Conservation (phyloP, 2,113 vertebrate genomes). For the Melierax canorus region DNA sequence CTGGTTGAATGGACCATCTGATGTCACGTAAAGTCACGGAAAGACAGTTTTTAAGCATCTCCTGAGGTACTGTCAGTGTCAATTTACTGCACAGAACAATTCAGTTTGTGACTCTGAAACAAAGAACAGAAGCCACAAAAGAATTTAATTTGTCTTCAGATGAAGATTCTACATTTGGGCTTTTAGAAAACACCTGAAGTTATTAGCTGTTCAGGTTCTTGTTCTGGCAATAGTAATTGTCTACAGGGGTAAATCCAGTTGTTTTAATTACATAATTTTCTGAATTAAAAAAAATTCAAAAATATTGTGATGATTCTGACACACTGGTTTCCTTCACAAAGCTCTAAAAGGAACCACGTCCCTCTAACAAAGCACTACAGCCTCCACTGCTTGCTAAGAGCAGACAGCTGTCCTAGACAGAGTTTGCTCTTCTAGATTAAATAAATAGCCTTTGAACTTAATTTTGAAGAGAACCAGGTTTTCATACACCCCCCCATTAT, state of each 20-base stretch:
- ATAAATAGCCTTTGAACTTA: neutral
- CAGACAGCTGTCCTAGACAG: neutral
- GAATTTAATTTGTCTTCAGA: neutral
- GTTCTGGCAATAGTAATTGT: neutral
- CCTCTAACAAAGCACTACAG: neutral
- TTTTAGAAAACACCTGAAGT: neutral
- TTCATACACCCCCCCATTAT: neutral
- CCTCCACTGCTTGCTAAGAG: neutral
- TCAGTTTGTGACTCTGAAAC: neutral
- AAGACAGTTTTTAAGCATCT: neutral
- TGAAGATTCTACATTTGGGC: neutral
- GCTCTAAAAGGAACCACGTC: neutral
- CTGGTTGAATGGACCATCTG: neutral
- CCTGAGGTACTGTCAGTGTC: neutral
- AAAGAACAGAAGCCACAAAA: neutral
- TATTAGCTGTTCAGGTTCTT: neutral
- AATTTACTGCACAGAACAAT: neutral
- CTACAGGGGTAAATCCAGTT: neutral
- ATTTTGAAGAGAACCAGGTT: neutral
- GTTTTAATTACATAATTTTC: neutral
- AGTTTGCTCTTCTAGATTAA: neutral
- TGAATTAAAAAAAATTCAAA: neutral
- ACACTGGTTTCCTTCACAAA: neutral
- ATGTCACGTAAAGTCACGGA: rapidly evolving
- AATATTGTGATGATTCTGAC: neutral